These are phyloP conservation scores for Atopsyche davidsoni DNA, from an alignment of 1,140 invertebrate species.

Conservation along the genomic window DNA sequence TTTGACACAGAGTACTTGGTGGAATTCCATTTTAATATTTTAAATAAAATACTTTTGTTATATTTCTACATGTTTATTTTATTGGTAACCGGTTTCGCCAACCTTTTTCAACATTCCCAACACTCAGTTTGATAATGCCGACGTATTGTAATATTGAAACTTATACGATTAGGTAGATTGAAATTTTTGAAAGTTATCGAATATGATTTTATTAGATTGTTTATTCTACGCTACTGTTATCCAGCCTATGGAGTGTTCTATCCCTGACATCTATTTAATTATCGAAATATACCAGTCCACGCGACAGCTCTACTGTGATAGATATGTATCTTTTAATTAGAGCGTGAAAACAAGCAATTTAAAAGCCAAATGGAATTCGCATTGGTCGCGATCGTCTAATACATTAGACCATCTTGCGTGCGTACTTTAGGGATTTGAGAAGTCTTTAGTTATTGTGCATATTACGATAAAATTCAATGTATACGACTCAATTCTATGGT, in stretches of 20 bases:
- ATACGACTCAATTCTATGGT: no score
- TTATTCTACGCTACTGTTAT: not conserved
- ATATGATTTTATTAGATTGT: not conserved
- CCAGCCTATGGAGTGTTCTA: not conserved
- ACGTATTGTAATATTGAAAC: no score
- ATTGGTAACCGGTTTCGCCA: no score
- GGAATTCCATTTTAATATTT: no score
- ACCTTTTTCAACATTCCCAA: no score
- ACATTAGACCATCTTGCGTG: not conserved
- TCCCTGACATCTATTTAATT: constrained; percentile 22
- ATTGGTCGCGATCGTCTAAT: constrained; percentile 5
- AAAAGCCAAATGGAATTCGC: constrained; percentile 12
- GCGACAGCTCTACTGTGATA: constrained; percentile 21
- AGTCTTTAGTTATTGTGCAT: no score
- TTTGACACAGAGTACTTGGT: no score
- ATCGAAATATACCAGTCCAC: constrained; percentile 19
- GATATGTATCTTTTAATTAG: constrained; percentile 27
- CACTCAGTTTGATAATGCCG: no score
- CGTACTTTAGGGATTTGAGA: not conserved
- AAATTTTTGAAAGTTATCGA: not conserved
- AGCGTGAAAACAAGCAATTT: constrained; percentile 24
- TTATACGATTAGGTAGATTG: no score
- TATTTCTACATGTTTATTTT: no score
- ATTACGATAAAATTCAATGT: no score
- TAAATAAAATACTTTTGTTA: no score